Evolutionary conservation across 30 jellyfish, hydroid and myxozoan genomes (phyloP), one percentile per base, ranked within the genome.

Genomic region (Hydractinia echinata): DNA sequence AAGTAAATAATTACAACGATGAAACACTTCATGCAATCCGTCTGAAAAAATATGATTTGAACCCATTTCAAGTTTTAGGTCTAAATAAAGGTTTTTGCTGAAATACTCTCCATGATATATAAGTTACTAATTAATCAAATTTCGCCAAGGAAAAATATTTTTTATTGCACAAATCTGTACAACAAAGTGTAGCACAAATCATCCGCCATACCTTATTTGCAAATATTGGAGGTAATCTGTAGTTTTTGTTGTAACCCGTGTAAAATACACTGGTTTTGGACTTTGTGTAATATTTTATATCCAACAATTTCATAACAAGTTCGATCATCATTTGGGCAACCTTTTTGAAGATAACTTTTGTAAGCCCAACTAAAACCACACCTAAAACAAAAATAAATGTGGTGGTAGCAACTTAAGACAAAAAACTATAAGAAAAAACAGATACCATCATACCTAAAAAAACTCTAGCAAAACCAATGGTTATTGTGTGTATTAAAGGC

Each of bases 191-290:
- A 10, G 48, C 76, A 14, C 19, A 18, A 18, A 10, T 53, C 10
- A 18, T 6, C 15, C 5, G 44, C 21, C 83, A 4, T 80, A 80
- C 83, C 53, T 60, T 77, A 54, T 77, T 55, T 8, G 53, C 61
- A 51, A 49, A 77, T 54, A 89, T 78, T 8, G 97, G 97, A 55
- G 92, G 91, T 39, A 90, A 69, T 39, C 77, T 82, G 88, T 72
- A 90, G 64, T 88, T 87, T 51, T 85, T 86, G 61, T 77, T 83
- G 68, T 85, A 90, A 6, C 97, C 97, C 49, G 97, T 90, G 61
- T 74, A 90, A 81, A 85, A 90, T 4, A 48, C 71, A 54, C 72
- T 77, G 4, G 81, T 64, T 79, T 67, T 66, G n/a, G 85, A 76
- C 54, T 91, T 82, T 49, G 84, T 83, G 69, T 76, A 80, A 78